Evolutionary conservation across 2,113 vertebrate species (phyloP).

Genomic region (Probosciger aterrimus): DNA sequence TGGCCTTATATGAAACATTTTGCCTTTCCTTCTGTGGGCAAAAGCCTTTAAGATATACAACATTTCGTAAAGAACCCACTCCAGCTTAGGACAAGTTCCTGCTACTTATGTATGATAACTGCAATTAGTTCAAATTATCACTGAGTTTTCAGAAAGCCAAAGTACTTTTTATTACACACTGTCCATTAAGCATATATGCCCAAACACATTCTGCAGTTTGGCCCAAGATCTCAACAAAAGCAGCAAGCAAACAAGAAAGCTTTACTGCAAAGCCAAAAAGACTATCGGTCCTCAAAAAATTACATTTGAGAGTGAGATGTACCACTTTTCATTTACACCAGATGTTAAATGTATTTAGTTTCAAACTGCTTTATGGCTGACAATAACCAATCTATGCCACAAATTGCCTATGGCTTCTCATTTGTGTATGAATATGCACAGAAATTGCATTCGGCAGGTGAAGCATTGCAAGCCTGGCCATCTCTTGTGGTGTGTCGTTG

Average conservation of each 20-base stretch:
- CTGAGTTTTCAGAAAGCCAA: neutral
- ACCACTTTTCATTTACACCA: neutral
- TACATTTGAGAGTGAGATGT: neutral
- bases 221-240: neutral
- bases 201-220: neutral
- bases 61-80: neutral
- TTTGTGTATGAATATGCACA: neutral
- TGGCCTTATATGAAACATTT: neutral
- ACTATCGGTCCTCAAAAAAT: neutral
- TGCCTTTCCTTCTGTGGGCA: neutral
- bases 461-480: constrained; percentile 13
- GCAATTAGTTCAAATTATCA: neutral
- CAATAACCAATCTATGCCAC: neutral
- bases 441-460: neutral
- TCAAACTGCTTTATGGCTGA: neutral
- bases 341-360: neutral
- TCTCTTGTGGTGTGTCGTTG: neutral
- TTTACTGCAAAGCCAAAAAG: neutral
- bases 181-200: neutral
- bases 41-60: neutral
- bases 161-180: neutral
- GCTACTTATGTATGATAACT: neutral
- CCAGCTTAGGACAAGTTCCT: neutral
- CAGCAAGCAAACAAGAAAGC: constrained; percentile 1
- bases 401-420: neutral